Percentiles rank a stretch among this genome's conserved stretches.
Evolutionary conservation across 2,113 vertebrate species (phyloP).

Genomic region (Chinchilla lanigera): DNA sequence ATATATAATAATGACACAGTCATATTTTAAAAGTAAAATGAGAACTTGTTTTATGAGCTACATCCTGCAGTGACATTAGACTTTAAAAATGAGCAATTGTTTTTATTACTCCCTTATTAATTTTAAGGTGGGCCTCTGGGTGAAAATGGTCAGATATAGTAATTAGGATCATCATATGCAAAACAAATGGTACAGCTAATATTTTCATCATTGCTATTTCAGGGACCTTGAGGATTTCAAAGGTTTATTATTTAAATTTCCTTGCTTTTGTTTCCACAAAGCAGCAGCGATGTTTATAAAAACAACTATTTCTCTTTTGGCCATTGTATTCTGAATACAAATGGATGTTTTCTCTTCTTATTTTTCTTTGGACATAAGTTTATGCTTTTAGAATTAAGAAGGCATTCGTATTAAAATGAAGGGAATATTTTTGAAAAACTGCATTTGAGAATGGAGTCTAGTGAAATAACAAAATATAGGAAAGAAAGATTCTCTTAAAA

Average conservation of each 20-base stretch:
- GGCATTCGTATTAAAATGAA: background rate
- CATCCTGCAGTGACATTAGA: constrained; percentile 64
- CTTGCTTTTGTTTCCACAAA: constrained; percentile 44
- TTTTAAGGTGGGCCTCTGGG: constrained; percentile 34
- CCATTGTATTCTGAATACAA: background rate
- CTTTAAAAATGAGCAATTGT: constrained; percentile 59
- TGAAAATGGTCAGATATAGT: constrained; percentile 33
- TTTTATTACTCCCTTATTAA: constrained; percentile 67
- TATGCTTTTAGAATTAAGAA: constrained; percentile 27
- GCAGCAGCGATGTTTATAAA: background rate
- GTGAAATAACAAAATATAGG: background rate
- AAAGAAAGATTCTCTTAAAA: background rate
- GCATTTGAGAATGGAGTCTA: background rate
- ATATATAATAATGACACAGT: constrained; percentile 67
- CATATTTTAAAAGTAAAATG: constrained; percentile 77
- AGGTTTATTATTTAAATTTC: background rate
- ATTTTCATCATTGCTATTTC: constrained; percentile 41
- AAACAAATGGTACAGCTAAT: background rate
- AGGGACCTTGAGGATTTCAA: background rate
- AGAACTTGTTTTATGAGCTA: constrained; percentile 74
- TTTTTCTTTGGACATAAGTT: background rate
- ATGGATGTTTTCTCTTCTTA: background rate
- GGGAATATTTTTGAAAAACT: background rate
- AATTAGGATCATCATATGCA: background rate
- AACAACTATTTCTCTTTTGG: background rate